Conservation (phyloP, 2,797 vertebrate genomes). For the Phrynocephalus guinanensis region DNA sequence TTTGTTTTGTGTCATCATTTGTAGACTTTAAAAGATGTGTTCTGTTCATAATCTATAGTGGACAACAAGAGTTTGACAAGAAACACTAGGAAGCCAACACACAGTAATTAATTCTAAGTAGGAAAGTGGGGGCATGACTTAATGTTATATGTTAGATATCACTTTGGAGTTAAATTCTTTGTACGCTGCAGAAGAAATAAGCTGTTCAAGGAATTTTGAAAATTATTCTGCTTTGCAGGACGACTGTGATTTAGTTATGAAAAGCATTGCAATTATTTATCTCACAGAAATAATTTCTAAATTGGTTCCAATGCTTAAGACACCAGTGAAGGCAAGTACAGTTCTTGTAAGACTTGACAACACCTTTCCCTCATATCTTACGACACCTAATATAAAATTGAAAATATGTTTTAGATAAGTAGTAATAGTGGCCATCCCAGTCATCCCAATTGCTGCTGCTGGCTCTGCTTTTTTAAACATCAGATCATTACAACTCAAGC, state of each 20-base stretch:
- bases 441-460: background rate
- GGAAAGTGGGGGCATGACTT: conserved; percentile 32
- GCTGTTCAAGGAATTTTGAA: conserved; percentile 56
- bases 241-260: conserved; percentile 38
- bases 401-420: background rate
- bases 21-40: background rate
- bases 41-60: conserved; percentile 23
- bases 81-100: conserved; percentile 43
- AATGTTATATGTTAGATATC: conserved; percentile 57
- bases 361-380: background rate
- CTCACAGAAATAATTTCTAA: conserved; percentile 31
- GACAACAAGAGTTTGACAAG: conserved; percentile 40
- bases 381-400: background rate
- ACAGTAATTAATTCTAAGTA: conserved; percentile 40
- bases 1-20: background rate
- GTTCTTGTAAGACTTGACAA: background rate
- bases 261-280: conserved; percentile 28
- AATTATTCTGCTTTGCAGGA: conserved; percentile 27
- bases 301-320: background rate
- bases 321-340: background rate
- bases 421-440: too few species aligned
- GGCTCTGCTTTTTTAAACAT: background rate
- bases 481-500: background rate
- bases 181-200: conserved; percentile 34
- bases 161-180: conserved; percentile 46